phyloP scores from a whole-genome alignment of 2,888 invertebrate species.

The Mamestra brassicae region DNA sequence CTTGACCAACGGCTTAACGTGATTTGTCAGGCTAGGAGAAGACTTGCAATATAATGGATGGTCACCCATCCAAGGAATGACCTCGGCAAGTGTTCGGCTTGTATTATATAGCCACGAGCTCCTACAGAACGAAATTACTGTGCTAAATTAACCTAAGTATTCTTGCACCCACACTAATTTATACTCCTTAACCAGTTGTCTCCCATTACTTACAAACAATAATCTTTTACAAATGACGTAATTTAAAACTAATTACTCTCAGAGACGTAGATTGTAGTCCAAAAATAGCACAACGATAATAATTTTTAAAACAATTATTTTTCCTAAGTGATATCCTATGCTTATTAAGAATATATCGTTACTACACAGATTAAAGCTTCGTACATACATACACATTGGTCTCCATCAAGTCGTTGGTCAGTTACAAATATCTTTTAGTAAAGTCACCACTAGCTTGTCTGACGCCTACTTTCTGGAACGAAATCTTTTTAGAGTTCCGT shows the following conservation, averaged over 20 bases:
- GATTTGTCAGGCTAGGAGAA: too few species aligned
- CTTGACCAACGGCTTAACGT: too few species aligned
- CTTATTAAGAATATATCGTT: neutral
- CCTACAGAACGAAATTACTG: too few species aligned
- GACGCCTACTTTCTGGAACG: too few species aligned
- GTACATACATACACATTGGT: too few species aligned
- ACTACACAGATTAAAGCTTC: neutral
- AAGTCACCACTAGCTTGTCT: too few species aligned
- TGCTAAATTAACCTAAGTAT: neutral
- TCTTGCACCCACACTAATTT: neutral
- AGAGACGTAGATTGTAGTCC: constrained; percentile 5
- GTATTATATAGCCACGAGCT: too few species aligned
- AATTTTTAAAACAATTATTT: neutral
- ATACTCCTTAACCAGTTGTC: neutral
- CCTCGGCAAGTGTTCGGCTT: too few species aligned
- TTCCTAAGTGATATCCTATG: neutral
- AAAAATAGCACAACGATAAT: constrained; percentile 15
- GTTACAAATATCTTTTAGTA: neutral
- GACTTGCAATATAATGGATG: too few species aligned
- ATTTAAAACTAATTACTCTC: neutral
- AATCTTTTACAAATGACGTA: neutral
- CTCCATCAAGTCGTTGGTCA: neutral
- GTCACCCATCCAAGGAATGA: too few species aligned
- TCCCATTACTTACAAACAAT: neutral
- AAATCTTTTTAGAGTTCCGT: too few species aligned